Base-by-base conservation (phyloP, 2,888 invertebrate species). In the Linnaemya vulpina region DNA sequence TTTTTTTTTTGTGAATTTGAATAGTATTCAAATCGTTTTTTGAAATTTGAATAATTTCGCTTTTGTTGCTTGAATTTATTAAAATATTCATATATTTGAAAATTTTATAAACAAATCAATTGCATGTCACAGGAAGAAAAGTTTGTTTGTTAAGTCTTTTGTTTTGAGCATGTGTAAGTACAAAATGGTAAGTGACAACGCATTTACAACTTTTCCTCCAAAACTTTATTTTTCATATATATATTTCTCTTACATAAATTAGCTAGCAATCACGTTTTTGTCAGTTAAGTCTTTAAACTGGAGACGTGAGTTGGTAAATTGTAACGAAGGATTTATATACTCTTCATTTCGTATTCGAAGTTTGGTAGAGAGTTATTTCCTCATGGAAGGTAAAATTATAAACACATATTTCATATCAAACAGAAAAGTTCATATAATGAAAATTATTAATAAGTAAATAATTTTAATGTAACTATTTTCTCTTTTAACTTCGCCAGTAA, bases 91-190 rank as follows among this genome's bases (percentile, higher is more conserved):
- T 35, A 63, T 65, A 63, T 46, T 17, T 46, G 3, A 73, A 79
- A 79, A 53, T 22, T 58, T 25, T 35, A 49, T 22, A 77, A 77
- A 49, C 65, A 68, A 68, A 75, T 75, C 58, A 62, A 58, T 60
- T 60, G 25, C 35, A 55, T 76, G 43, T 65, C 46, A 67, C 51
- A 25, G 40, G 51, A 51, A 78, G 49, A 62, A 70, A 70, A 62
- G 75, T 75, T 63, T 55, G 68, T 75, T 55, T 74, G 40, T 49
- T 74, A 80, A 80, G 40, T 67, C 73, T 81, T 81, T 70, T 63
- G 70, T 53, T 75, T 65, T 11, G 13, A 55, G 38, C 20, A 55
- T 55, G 13, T 55, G 63, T 79, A 25, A n/a, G 20, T 60, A 25
- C 40, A 38, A 51, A 40, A 10, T 10, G 30, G 15, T 55, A 13